Evolutionary conservation across 2,113 vertebrate genomes (phyloP).

Genomic region (Caretta caretta): DNA sequence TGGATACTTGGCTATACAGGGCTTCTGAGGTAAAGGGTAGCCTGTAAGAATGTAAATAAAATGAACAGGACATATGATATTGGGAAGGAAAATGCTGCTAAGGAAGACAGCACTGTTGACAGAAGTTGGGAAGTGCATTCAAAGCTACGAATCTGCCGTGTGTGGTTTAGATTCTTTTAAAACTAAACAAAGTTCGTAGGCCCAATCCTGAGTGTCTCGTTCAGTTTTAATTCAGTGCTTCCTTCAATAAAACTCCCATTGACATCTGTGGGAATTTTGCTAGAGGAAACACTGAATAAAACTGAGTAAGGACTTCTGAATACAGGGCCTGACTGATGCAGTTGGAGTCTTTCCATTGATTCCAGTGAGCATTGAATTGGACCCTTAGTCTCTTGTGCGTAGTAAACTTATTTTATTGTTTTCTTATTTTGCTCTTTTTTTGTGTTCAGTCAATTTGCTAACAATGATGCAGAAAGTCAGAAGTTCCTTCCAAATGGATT

Average conservation of each 20-base stretch:
- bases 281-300: neutral
- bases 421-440: conserved; percentile 38
- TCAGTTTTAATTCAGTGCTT: neutral
- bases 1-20: neutral
- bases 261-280: neutral
- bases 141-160: neutral
- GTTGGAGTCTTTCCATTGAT: neutral
- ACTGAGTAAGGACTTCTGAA: neutral
- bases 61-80: neutral
- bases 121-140: neutral
- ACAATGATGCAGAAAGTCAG: conserved; percentile 90
- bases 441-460: conserved; percentile 84
- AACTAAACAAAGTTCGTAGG: neutral
- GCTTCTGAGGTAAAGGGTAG: neutral
- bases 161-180: neutral
- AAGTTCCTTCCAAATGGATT: conserved; percentile 93
- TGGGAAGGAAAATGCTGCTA: neutral
- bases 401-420: neutral
- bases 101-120: neutral
- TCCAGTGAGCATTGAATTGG: neutral
- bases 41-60: neutral
- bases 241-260: neutral
- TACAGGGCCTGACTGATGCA: neutral
- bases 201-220: neutral
- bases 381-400: neutral